Percentiles rank a stretch among this genome's conserved stretches.
Conservation (phyloP, 2,113 vertebrate species). For the Gymnobelideus leadbeateri region DNA sequence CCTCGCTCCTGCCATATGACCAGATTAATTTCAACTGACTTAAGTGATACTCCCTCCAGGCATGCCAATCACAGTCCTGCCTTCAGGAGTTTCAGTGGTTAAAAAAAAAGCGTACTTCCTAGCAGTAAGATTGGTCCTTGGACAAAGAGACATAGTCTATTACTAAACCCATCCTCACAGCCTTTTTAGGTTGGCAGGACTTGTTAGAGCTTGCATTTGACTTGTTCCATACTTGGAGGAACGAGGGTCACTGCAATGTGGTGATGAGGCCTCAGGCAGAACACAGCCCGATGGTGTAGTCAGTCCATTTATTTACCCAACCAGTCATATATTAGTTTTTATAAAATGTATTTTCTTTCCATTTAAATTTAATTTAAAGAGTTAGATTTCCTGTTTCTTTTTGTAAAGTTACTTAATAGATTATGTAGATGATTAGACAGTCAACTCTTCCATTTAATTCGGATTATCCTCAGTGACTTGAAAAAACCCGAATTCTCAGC, state of each 20-base stretch:
- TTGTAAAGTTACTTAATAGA: neutral
- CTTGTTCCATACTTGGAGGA: neutral
- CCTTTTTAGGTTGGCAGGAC: neutral
- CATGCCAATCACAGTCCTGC: too few species aligned
- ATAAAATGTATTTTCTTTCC: neutral
- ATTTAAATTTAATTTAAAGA: neutral
- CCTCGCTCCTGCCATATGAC: neutral
- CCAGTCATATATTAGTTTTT: neutral
- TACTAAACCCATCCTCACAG: neutral
- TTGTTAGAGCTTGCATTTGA: neutral
- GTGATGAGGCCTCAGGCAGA: neutral
- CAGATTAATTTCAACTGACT: neutral
- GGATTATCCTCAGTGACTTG: neutral
- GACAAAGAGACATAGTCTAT: neutral
- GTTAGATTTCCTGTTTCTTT: neutral
- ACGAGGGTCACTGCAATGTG: neutral
- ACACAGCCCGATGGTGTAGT: neutral
- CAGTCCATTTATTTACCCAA: neutral
- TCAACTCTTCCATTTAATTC: neutral
- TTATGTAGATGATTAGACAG: neutral
- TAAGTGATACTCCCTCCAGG: neutral
- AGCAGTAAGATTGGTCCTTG: neutral
- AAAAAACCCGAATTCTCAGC: neutral
- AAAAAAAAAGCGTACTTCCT: neutral
- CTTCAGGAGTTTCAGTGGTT: neutral